phyloP scores from a whole-genome alignment of 2,888 invertebrate genomes.

The Drosophila tanythrix region DNA sequence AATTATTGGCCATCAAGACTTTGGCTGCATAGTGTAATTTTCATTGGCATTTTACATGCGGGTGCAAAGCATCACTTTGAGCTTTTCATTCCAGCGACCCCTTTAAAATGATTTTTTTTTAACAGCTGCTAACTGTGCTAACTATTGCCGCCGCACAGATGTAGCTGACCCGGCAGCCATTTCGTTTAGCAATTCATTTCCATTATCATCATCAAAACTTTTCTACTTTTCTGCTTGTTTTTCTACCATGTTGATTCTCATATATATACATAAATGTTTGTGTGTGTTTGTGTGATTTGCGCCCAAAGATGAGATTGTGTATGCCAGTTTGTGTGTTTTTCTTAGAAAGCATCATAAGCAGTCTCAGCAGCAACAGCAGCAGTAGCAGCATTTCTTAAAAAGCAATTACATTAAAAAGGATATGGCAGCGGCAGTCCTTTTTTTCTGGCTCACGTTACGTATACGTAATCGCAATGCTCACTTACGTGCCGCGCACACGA shows the following conservation, averaged over 20 bases:
- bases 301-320: conserved; percentile 32
- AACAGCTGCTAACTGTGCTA: conserved; percentile 68
- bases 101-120: conserved; percentile 18
- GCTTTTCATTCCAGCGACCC: conserved; percentile 34
- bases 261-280: not conserved
- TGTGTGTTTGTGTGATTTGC: conserved; percentile 53
- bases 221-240: conserved; percentile 58
- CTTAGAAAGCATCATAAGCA: conserved; percentile 58
- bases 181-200: conserved; percentile 72
- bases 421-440: conserved; percentile 72
- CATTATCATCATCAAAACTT: conserved; percentile 81
- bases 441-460: conserved; percentile 54
- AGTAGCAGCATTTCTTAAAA: conserved; percentile 74
- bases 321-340: conserved; percentile 23
- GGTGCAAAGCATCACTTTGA: conserved; percentile 57
- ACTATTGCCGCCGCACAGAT: conserved; percentile 14
- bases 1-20: conserved; percentile 61
- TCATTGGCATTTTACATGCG: conserved; percentile 41
- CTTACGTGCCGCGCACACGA: conserved; percentile 62
- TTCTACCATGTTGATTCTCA: conserved; percentile 47
- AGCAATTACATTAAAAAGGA: conserved; percentile 83
- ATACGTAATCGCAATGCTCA: conserved; percentile 65
- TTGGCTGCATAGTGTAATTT: conserved; percentile 25
- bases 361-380: conserved; percentile 31
- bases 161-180: conserved; percentile 49